Percentiles rank a stretch among this genome's conserved stretches.
Evolutionary conservation across 2,888 invertebrate genomes (phyloP).

Genomic region (Empis livida): DNA sequence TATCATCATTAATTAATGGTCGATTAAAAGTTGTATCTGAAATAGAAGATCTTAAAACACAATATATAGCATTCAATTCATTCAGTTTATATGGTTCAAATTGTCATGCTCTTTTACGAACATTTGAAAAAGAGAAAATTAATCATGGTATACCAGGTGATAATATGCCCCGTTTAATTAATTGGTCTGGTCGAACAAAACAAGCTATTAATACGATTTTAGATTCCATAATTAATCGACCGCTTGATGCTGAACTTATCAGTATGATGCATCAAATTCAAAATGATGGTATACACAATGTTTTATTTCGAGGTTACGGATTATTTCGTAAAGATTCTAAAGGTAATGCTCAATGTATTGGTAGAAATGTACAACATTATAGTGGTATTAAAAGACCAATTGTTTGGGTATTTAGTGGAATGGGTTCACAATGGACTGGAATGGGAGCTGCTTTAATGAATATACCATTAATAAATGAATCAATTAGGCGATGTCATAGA

Average conservation of each 20-base stretch:
- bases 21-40: conserved; percentile 56
- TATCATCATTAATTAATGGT: conserved; percentile 44
- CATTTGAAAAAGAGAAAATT: conserved; percentile 14
- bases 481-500: conserved; percentile 47
- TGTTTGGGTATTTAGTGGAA: conserved; percentile 82
- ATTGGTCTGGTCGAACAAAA: conserved; percentile 62
- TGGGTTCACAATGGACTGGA: conserved; percentile 76
- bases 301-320: conserved; percentile 59
- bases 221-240: conserved; percentile 43
- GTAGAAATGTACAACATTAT: conserved; percentile 43
- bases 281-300: conserved; percentile 41
- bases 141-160: conserved; percentile 46
- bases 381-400: conserved; percentile 52
- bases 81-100: conserved; percentile 86
- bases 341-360: conserved; percentile 21
- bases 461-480: conserved; percentile 55
- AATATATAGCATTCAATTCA: conserved; percentile 67
- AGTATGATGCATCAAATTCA: conserved; percentile 44
- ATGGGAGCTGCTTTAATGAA: conserved; percentile 65
- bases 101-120: conserved; percentile 29
- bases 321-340: conserved; percentile 26
- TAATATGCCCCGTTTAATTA: conserved; percentile 53
- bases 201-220: conserved; percentile 51
- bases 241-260: conserved; percentile 45
- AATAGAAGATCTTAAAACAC: conserved; percentile 52